phyloP scores from a whole-genome alignment of 2,888 invertebrate genomes.

The Cryptophagus acutangulus region DNA sequence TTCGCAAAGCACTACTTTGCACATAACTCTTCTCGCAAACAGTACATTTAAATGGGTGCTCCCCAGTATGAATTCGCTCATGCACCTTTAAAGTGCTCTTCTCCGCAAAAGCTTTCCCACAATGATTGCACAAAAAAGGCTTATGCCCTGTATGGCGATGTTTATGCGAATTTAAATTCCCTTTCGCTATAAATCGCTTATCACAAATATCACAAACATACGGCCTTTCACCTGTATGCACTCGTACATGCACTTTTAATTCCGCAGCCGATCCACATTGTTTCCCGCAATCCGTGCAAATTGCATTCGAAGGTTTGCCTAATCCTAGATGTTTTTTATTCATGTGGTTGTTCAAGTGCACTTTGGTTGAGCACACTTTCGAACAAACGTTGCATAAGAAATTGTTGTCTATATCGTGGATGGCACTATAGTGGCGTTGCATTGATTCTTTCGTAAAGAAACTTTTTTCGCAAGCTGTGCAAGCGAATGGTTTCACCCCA shows the following conservation, averaged over 20 bases:
- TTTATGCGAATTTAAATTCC: slow-evolving; percentile 31
- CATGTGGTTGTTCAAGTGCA: slow-evolving; percentile 30
- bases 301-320: slow-evolving; percentile 24
- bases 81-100: slow-evolving; percentile 30
- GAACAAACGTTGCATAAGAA: slow-evolving; percentile 29
- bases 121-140: slow-evolving; percentile 28
- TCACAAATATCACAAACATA: slow-evolving; percentile 31
- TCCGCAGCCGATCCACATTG: slow-evolving; percentile 30
- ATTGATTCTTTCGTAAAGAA: slow-evolving; percentile 31
- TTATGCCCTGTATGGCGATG: slow-evolving; percentile 28
- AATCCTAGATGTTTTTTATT: slow-evolving; percentile 29
- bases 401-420: slow-evolving; percentile 30
- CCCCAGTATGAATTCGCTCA: slow-evolving; percentile 30
- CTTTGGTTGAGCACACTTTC: slow-evolving; percentile 31
- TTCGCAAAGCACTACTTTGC: slow-evolving; percentile 28
- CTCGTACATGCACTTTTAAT: slow-evolving; percentile 28
- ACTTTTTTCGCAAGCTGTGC: slow-evolving; percentile 30
- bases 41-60: slow-evolving; percentile 29
- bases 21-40: slow-evolving; percentile 28
- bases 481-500: slow-evolving; percentile 37
- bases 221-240: slow-evolving; percentile 31
- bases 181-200: slow-evolving; percentile 31
- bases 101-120: slow-evolving; percentile 30
- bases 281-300: slow-evolving; percentile 29
- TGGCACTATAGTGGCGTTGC: slow-evolving; percentile 30